Evolutionary conservation across 37 sponge, comb jelly and placozoan genomes (phyloP).

Genomic region (Spongia lamella): DNA sequence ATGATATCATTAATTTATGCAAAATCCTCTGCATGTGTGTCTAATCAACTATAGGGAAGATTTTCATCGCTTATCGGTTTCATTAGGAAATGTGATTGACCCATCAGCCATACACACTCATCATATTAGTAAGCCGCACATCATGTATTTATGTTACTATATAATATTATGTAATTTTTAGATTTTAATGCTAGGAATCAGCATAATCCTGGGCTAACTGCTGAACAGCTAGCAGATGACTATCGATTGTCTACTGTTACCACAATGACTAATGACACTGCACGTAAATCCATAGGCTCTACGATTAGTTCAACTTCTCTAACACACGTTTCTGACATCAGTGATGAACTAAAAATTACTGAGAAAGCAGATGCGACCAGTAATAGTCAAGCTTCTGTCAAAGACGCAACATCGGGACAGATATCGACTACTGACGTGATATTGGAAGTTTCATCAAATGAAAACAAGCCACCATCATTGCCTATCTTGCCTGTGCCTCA

Average conservation of each 20-base stretch:
- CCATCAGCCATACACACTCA: too few relatives aligned
- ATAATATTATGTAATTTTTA: too few relatives aligned
- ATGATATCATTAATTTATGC: too few relatives aligned
- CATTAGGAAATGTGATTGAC: too few relatives aligned
- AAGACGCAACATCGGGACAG: slow-evolving; percentile 23
- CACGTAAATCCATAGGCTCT: background rate
- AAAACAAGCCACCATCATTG: background rate
- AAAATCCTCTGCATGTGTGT: too few relatives aligned
- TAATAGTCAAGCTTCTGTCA: slow-evolving; percentile 1
- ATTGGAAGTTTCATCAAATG: background rate
- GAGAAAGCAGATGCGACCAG: background rate
- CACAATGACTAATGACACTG: background rate
- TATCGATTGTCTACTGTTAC: too few relatives aligned
- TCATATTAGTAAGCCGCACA: background rate
- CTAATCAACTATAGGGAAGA: too few relatives aligned
- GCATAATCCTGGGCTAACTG: too few relatives aligned
- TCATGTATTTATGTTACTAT: background rate
- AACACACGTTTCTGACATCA: background rate
- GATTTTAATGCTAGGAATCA: too few relatives aligned
- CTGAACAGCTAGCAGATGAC: too few relatives aligned
- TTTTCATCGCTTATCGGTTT: too few relatives aligned
- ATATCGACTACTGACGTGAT: slow-evolving; percentile 45
- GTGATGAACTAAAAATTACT: background rate
- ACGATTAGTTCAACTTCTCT: slow-evolving; percentile 11
- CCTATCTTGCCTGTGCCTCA: background rate